A percentile compares a stretch with the other conserved stretches of the same genome.
These are phyloP conservation scores for Leguminivora glycinivorella DNA, from an alignment of 1,140 invertebrate species.

Conservation along the genomic window DNA sequence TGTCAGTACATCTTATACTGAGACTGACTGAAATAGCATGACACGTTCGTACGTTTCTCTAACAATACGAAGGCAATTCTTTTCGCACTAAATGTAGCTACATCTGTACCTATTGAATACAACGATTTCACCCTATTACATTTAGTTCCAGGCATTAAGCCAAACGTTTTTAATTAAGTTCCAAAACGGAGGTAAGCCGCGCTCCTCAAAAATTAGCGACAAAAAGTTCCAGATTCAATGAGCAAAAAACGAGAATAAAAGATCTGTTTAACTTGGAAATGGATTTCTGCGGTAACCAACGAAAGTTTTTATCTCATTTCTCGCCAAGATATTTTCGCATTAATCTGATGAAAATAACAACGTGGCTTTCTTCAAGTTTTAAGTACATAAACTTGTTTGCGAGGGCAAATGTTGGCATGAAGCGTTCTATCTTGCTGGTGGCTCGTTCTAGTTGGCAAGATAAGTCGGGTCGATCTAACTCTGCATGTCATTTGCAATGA, in stretches of 20 bases:
- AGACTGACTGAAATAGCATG: no score
- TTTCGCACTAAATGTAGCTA: no score
- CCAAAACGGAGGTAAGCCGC: constrained; percentile 15
- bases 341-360: constrained; percentile 50
- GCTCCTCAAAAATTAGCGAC: constrained; percentile 47
- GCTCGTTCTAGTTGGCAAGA: neutral
- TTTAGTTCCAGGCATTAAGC: constrained; percentile 13
- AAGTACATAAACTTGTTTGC: constrained; percentile 28
- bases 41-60: no score
- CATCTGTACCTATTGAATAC: no score
- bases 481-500: no score
- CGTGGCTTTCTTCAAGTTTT: constrained; percentile 30
- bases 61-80: no score
- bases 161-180: constrained; percentile 27
- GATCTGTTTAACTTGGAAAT: constrained; percentile 65
- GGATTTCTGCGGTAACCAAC: constrained; percentile 57
- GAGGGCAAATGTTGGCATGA: constrained; percentile 17
- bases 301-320: constrained; percentile 55
- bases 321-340: constrained; percentile 48
- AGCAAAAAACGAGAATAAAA: constrained; percentile 52
- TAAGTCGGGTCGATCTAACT: no score
- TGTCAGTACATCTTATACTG: no score
- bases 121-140: no score
- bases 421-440: constrained; percentile 1
- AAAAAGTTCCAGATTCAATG: constrained; percentile 49